Base-by-base conservation (phyloP, 92 coral and sea anemone species). In the Parazoanthus atlanticus region DNA sequence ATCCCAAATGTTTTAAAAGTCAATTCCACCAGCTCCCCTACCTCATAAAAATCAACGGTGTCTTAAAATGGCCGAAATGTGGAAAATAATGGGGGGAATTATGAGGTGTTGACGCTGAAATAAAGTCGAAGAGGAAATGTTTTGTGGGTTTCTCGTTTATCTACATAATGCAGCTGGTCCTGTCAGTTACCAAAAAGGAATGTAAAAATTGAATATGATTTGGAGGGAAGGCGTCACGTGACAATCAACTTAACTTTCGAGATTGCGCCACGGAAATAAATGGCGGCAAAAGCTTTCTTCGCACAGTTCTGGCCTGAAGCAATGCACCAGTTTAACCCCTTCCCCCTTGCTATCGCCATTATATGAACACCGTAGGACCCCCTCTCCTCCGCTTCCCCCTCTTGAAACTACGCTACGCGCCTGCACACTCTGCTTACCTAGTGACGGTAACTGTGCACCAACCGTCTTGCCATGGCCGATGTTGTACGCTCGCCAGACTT, bases 391-490 rank as follows among this genome's bases (percentile, higher is more conserved):
- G 54, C 79, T 36, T 46, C 54, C 52, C 79, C 52, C 34, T 74
- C 79, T 66, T 52, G 72, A 54, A 81, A 81, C 86, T 81, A 81
- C 86, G 74, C 86, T 81, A 81, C 86, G 40, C 40, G 30, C 86
- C 86, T 81, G 86, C 11, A 56, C 86, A 81, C 86, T 54, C 74
- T 81, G 86, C 86, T 81, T 81, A 81, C 74, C 86, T 81, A 81
- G 86, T 81, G 74, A 81, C 73, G 74, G 86, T 81, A 81, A 81
- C 72, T 76, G 73, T 78, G 82, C 79, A 82, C 47, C 56, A 76
- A 25, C n/a, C 70, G 74, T 73, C 89, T 78, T 88, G 72, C 90
- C 87, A 61, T 46, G 43, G 17, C 86, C 81, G 38, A 89, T 69
- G 36, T 54, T 76, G 80, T 89, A 89, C 34, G 91, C 91, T 70